Base-by-base conservation (phyloP, 2,888 invertebrate species). In the Aelia acuminata region DNA sequence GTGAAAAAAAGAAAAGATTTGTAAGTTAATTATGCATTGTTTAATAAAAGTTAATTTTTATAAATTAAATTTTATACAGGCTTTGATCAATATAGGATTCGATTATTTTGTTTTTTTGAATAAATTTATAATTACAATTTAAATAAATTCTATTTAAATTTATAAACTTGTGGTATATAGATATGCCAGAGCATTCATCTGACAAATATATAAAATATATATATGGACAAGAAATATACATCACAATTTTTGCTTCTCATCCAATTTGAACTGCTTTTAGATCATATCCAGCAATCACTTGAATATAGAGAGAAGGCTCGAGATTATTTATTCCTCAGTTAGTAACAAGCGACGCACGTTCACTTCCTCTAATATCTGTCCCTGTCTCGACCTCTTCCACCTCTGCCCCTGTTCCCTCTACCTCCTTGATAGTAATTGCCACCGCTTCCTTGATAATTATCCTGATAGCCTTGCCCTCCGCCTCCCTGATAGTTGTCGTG, bases 401-500 rank as follows among this genome's bases (percentile, higher is more conserved):
- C 89, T 39, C 89, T 87, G 11, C 89, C 89, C 18, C 88, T 57
- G 47, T 47, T 63, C 26, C 87, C 87, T 70, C 87, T 70, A 22
- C 88, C 90, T 87, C 86, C 90, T 84, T 90, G 90, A 80, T 90
- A 90, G 63, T 43, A 85, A 50, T 88, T 86, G n/a, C 90, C 86
- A 53, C 90, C 75, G 47, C 84, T 87, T 31, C 88, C 89, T 63
- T 88, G 89, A 35, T 88, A 70, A 35, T 89, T 92, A 43, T 92
- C 92, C 91, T 88, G 88, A 48, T 88, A 88, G 35, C 89, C 89
- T 57, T 88, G 88, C 43, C 89, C 90, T 75, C 90, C 89, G 75
- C 85, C 35, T 22, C 88, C 90, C 86, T 85, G 90, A 84, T 90
- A 90, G 63, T 90, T 90, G 63, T 89, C 10, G 43, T 43, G 7